Conservation (phyloP, 2,797 vertebrate species). For the Chrosomus eos region DNA sequence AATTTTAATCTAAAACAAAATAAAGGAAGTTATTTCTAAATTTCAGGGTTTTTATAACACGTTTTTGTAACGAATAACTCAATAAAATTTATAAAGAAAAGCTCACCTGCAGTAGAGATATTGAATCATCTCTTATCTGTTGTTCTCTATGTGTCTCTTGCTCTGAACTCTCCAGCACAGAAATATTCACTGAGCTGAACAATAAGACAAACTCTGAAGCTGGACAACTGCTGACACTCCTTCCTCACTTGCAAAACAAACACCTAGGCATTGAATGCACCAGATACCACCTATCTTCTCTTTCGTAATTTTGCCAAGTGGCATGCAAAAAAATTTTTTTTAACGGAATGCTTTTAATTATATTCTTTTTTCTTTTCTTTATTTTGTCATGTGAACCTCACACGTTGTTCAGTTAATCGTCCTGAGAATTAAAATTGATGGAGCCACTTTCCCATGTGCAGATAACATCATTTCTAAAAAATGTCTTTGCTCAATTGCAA, state of each 20-base stretch:
- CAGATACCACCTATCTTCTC: not conserved
- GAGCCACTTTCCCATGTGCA: not conserved
- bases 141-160: not conserved
- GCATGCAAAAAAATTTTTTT: no score
- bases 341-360: not conserved
- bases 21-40: not conserved
- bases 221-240: conserved; percentile 7
- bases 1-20: not conserved
- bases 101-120: not conserved
- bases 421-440: not conserved
- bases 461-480: not conserved
- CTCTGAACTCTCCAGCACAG: not conserved
- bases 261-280: not conserved
- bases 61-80: not conserved
- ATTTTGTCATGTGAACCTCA: no score
- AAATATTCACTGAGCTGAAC: not conserved
- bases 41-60: not conserved
- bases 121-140: not conserved
- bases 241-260: conserved; percentile 15
- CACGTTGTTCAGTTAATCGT: not conserved
- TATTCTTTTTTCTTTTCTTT: not conserved
- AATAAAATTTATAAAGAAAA: not conserved
- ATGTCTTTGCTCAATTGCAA: not conserved
- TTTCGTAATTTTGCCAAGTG: no score
- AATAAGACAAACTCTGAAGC: not conserved